A percentile compares a stretch with the other conserved stretches of the same genome.
phyloP scores from a whole-genome alignment of 2,113 vertebrate genomes.

The Eretmodus cyanostictus region DNA sequence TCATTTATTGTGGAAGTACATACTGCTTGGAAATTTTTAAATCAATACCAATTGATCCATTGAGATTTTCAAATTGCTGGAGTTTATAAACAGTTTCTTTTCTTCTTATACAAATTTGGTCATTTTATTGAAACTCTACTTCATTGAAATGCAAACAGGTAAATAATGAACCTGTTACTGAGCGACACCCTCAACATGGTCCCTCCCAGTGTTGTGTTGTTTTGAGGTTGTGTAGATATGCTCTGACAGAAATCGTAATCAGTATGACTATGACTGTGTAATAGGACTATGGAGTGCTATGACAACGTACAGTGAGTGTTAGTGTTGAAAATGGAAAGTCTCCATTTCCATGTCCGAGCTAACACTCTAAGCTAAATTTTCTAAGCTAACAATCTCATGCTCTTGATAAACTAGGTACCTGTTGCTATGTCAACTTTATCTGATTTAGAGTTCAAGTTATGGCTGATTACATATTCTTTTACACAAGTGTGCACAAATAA shows the following conservation, averaged over 20 bases:
- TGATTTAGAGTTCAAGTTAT: not conserved
- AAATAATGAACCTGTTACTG: not conserved
- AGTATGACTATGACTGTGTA: not conserved
- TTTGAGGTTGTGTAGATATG: not conserved
- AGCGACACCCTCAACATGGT: not conserved
- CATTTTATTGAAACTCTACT: not conserved
- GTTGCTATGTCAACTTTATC: not conserved
- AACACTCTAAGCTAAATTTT: not conserved
- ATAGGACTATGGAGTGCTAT: not conserved
- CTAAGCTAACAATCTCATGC: not conserved
- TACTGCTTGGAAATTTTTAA: fast-evolving
- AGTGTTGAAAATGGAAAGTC: not conserved
- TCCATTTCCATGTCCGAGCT: not conserved
- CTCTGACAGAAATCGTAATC: not conserved
- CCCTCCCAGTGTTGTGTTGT: not conserved
- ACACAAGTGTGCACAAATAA: not conserved
- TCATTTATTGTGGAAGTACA: not conserved
- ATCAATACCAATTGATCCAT: not conserved
- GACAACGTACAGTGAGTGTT: not conserved
- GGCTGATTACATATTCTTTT: not conserved
- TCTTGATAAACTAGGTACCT: fast-evolving
- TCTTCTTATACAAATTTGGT: not conserved
- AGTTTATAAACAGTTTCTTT: not conserved
- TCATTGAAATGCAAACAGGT: not conserved
- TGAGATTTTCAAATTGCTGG: fast-evolving